Evolutionary conservation across 2,888 invertebrate species (phyloP).

Genomic region (Taenaris catops): DNA sequence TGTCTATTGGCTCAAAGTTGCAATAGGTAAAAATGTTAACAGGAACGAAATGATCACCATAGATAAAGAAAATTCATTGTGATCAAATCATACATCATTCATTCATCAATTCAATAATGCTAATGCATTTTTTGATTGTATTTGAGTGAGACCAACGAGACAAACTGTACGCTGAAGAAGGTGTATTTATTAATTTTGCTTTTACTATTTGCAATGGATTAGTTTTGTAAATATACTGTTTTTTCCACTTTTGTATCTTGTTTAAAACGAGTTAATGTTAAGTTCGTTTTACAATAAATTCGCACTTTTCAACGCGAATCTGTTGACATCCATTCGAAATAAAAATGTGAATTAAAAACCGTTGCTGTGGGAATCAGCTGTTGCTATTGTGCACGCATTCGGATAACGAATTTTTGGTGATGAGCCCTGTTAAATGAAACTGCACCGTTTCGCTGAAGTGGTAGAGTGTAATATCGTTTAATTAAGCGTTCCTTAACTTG

Average conservation of each 20-base stretch:
- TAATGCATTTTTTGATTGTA: no score
- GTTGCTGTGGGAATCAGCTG: slow-evolving; percentile 69
- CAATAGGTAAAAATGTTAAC: no score
- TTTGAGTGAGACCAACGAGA: not conserved
- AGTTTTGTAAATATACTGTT: no score
- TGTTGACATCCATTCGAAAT: slow-evolving; percentile 22
- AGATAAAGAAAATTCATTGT: no score
- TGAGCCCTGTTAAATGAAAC: slow-evolving; percentile 11
- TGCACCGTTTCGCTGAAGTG: slow-evolving; percentile 7
- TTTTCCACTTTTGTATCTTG: no score
- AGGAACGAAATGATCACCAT: no score
- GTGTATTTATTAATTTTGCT: no score
- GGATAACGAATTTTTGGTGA: slow-evolving; percentile 41
- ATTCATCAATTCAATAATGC: no score
- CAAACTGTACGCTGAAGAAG: slow-evolving; percentile 1
- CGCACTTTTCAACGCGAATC: slow-evolving; percentile 23
- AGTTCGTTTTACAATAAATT: slow-evolving; percentile 16
- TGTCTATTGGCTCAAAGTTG: no score
- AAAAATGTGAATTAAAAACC: slow-evolving; percentile 39
- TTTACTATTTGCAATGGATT: no score
- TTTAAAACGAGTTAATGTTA: slow-evolving; percentile 10
- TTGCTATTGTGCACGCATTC: slow-evolving; percentile 44
- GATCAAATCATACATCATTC: no score
- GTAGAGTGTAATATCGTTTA: slow-evolving; percentile 16
- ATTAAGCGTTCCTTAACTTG: slow-evolving; percentile 3